Conservation (phyloP, 1,140 invertebrate genomes). For the Cataglyphis hispanica region DNA sequence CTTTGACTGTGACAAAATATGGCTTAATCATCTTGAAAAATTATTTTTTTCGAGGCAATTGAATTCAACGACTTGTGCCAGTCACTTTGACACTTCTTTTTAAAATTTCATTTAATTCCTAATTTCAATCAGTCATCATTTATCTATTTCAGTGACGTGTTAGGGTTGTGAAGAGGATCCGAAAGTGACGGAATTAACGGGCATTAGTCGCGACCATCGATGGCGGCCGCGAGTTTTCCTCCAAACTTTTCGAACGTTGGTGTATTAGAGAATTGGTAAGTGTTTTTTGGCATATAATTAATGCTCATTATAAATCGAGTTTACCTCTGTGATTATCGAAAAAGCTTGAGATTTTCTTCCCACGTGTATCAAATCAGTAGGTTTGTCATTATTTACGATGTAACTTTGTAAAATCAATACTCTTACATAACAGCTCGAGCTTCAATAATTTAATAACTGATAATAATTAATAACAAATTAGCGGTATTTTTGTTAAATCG, state of each 20-base stretch:
- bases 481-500: neutral
- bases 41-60: neutral
- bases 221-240: slow-evolving; percentile 85
- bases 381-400: neutral
- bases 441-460: neutral
- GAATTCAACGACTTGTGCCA: neutral
- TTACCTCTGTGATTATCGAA: neutral
- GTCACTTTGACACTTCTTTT: neutral
- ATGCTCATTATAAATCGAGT: neutral
- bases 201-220: slow-evolving; percentile 80
- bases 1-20: neutral
- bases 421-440: neutral
- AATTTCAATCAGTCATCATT: neutral
- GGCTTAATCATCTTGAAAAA: neutral
- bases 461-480: neutral
- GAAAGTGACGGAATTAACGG: slow-evolving; percentile 77
- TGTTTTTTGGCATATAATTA: slow-evolving; percentile 47
- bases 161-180: slow-evolving; percentile 70
- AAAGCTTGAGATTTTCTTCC: slow-evolving; percentile 31
- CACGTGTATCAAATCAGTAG: slow-evolving; percentile 31
- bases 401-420: neutral
- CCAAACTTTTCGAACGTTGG: slow-evolving; percentile 85
- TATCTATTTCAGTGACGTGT: slow-evolving; percentile 76
- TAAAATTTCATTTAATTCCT: neutral
- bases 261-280: slow-evolving; percentile 85